Percentiles rank a stretch among this genome's conserved stretches.
These are phyloP conservation scores for Copidosoma aretas DNA, from an alignment of 2,888 invertebrate species.

Conservation along the genomic window DNA sequence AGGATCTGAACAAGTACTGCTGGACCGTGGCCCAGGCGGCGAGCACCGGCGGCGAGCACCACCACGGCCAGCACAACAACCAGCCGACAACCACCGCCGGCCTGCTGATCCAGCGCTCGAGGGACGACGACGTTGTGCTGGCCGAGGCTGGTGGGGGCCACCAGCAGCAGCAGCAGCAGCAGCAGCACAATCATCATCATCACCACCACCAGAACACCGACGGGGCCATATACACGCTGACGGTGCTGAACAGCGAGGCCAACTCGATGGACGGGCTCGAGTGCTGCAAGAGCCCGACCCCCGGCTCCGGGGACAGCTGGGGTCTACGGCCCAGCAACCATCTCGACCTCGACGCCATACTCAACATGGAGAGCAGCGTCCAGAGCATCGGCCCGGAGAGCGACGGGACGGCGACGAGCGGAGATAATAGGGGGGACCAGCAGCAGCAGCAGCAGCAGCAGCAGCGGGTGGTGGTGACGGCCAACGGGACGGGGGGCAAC, in stretches of 20 bases:
- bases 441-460: conserved; percentile 39
- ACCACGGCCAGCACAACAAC: conserved; percentile 5
- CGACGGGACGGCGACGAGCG: not conserved
- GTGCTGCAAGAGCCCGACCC: conserved; percentile 62
- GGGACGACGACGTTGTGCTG: conserved; percentile 9
- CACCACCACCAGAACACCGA: conserved; percentile 62
- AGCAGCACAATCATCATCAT: too few relatives aligned
- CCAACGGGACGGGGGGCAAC: conserved; percentile 62
- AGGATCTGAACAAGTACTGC: conserved; percentile 85
- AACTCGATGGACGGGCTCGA: conserved; percentile 60
- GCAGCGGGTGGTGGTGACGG: conserved; percentile 67
- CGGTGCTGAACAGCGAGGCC: conserved; percentile 80
- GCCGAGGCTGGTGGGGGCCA: too few relatives aligned
- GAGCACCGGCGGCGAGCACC: conserved; percentile 54
- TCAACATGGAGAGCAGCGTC: conserved; percentile 70
- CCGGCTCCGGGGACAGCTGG: conserved; percentile 69
- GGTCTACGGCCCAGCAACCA: conserved; percentile 68
- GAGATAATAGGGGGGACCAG: not conserved
- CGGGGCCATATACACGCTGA: conserved; percentile 80
- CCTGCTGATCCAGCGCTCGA: not conserved
- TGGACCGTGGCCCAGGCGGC: conserved; percentile 66
- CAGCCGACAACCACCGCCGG: conserved; percentile 22
- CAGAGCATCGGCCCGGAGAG: conserved; percentile 48
- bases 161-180: conserved; percentile 26
- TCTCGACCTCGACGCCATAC: conserved; percentile 80